Evolutionary conservation across 2,113 vertebrate genomes (phyloP).

Genomic region (Sula dactylatra): DNA sequence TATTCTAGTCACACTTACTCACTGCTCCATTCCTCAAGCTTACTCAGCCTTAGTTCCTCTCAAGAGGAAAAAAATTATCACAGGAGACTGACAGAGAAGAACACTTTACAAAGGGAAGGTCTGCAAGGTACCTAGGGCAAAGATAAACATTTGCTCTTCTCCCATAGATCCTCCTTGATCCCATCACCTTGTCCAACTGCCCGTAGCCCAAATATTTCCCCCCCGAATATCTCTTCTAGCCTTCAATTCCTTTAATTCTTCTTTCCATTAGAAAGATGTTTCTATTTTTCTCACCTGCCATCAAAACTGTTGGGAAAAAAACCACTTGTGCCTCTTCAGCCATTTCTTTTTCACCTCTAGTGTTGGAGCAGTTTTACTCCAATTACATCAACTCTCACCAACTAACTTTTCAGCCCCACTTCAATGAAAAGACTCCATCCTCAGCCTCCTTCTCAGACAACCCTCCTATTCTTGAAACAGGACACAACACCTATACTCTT

Average conservation of each 20-base stretch:
- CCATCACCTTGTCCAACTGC: not conserved
- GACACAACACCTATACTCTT: not conserved
- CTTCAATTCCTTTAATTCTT: not conserved
- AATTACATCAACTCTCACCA: not conserved
- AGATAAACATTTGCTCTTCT: not conserved
- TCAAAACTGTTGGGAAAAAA: not conserved
- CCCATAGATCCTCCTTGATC: not conserved
- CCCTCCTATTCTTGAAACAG: not conserved
- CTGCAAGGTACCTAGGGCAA: not conserved
- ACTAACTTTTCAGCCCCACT: not conserved
- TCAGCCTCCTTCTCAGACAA: not conserved
- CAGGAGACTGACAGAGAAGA: not conserved
- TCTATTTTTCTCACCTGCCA: not conserved
- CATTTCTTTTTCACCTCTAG: not conserved
- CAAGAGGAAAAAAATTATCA: not conserved
- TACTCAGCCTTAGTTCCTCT: not conserved
- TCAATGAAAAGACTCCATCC: not conserved
- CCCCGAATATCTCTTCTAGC: not conserved
- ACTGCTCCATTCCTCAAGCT: not conserved
- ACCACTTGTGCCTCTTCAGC: not conserved
- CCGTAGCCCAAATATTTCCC: fast-evolving
- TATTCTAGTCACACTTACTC: not conserved
- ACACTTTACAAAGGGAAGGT: not conserved
- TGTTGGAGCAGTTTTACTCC: not conserved
- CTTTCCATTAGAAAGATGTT: not conserved